phyloP scores from a whole-genome alignment of 1,140 invertebrate species.

The Diplogasteroides magnus region DNA sequence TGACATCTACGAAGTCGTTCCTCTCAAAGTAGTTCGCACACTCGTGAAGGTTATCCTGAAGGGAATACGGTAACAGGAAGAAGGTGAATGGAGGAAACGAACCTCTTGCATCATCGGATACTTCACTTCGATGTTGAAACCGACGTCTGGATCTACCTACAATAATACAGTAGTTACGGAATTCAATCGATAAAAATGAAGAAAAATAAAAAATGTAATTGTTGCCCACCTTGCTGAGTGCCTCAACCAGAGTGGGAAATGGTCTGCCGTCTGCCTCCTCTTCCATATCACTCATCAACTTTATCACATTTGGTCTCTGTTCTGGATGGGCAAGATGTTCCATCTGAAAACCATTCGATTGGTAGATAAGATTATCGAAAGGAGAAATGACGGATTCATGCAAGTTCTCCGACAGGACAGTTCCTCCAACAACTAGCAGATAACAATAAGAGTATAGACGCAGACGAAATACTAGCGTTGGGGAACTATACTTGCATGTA shows the following conservation, averaged over 20 bases:
- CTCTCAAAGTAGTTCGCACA: conserved; percentile 34
- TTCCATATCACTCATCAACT: conserved; percentile 20
- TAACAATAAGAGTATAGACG: too few species aligned
- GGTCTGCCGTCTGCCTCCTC: conserved; percentile 29
- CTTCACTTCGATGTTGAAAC: conserved; percentile 41
- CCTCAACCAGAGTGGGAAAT: conserved; percentile 34
- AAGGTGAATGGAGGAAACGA: not conserved
- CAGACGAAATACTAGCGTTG: too few species aligned
- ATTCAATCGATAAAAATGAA: too few species aligned
- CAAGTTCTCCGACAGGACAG: not conserved
- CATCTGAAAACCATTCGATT: conserved; percentile 33
- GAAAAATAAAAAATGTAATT: too few species aligned
- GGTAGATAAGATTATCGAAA: not conserved
- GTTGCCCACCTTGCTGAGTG: conserved; percentile 29
- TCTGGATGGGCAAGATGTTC: conserved; percentile 40
- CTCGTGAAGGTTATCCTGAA: conserved; percentile 26
- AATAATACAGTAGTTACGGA: too few species aligned
- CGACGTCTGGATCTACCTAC: conserved; percentile 37
- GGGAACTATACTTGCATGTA: too few species aligned
- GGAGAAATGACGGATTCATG: not conserved
- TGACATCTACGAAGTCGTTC: conserved; percentile 44
- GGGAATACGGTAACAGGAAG: not conserved
- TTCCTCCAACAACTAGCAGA: not conserved
- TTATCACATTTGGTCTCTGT: conserved; percentile 17
- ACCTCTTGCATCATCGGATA: conserved; percentile 40